Base-by-base conservation (phyloP, 2,113 vertebrate species). In the Hemicordylus capensis region DNA sequence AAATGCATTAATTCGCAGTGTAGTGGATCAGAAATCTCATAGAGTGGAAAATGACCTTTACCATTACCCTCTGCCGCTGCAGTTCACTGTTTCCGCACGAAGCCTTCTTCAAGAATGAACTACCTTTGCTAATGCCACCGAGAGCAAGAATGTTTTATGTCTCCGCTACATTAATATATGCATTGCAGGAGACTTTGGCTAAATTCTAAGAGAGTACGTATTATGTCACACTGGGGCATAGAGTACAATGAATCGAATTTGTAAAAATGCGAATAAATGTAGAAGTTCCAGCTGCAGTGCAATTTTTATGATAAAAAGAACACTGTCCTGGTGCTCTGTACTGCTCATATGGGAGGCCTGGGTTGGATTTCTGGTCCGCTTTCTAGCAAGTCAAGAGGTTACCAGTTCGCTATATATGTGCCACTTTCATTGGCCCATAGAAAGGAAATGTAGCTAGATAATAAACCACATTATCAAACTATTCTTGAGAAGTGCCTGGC, bases 1-100 rank as follows among this genome's bases (percentile, higher is more conserved):
- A 83, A 89, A 90, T n/a, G 6, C 3, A 88, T 58, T 75, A 83
- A 73, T 89, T 90, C 19, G 44, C n/a, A 85, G 9, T 34, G 10
- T 2, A 91, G 9, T 70, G 86, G 28, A 89, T 85, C 0, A 66
- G 34, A 87, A 92, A 58, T 24, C 75, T 58, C 67, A 26, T 61
- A 17, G 85, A 76, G 12, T 76, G 54, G 88, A 44, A 59, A 81
- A 12, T 83, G 66, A 82, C 59, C 51, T 58, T 74, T 87, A 84
- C 56, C 28, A 90, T 6, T 69, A 3, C n/a, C 59, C 69, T 58
- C 48, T 19, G 54, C 8, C 78, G 83, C 1, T 44, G 58, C 89
- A 83, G 39, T 64, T 48, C 37, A 80, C 46, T 88, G 42, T 89
- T 66, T 86, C 61, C 73, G 39, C 8, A 42, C 6, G 26, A 90